phyloP scores from a whole-genome alignment of 2,888 invertebrate species.

The Parapristionchus giblindavisi region DNA sequence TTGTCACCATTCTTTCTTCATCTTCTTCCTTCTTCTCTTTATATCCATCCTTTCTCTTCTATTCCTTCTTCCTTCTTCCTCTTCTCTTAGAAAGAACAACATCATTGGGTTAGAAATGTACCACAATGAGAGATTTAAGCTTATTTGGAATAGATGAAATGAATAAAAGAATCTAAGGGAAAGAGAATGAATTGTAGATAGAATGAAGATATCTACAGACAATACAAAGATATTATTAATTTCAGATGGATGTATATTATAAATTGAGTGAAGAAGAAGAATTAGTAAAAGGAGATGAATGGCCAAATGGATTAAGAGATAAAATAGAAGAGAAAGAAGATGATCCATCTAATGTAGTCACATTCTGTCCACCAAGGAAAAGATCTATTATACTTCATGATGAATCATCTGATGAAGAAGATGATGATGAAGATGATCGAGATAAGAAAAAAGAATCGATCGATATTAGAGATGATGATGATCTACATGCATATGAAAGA shows the following conservation, averaged over 20 bases:
- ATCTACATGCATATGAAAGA: conserved; percentile 61
- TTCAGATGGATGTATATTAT: conserved; percentile 55
- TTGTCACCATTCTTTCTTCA: background rate
- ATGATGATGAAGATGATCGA: conserved; percentile 42
- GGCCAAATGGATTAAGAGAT: conserved; percentile 29
- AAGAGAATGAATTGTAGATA: background rate
- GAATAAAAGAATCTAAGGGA: background rate
- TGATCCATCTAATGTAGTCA: conserved; percentile 32
- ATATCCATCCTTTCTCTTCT: conserved; percentile 3
- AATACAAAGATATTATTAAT: background rate
- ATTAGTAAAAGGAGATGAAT: conserved; percentile 51
- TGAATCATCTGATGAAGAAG: conserved; percentile 42
- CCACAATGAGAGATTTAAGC: no score
- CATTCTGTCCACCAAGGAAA: conserved; percentile 29
- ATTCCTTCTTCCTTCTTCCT: conserved; percentile 11
- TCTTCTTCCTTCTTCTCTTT: background rate
- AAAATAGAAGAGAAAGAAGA: background rate
- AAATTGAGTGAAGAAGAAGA: conserved; percentile 59
- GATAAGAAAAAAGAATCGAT: conserved; percentile 46
- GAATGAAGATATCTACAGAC: background rate
- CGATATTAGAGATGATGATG: conserved; percentile 37
- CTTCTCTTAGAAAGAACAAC: background rate
- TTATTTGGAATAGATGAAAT: background rate
- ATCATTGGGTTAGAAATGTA: background rate
- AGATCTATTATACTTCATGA: background rate